Conservation (phyloP, 2,888 invertebrate species). For the Thecocarcelia acutangulata region DNA sequence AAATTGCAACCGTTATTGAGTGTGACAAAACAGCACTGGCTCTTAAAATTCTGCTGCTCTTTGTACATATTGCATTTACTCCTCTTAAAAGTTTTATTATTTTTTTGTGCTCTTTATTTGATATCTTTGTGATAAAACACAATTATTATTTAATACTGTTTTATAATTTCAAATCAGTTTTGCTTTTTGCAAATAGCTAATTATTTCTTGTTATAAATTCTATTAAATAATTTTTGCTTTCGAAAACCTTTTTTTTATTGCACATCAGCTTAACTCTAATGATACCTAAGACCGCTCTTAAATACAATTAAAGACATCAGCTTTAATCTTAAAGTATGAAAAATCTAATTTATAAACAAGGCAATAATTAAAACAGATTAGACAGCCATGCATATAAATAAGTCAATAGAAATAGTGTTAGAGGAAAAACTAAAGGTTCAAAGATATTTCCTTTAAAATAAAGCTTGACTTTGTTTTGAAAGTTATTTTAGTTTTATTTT, state of each 20-base stretch:
- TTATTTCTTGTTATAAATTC: slow-evolving; percentile 27
- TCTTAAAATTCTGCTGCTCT: slow-evolving; percentile 35
- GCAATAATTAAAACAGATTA: slow-evolving; percentile 13
- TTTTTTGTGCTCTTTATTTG: slow-evolving; percentile 4
- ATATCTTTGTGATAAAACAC: slow-evolving; percentile 14
- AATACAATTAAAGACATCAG: slow-evolving; percentile 27
- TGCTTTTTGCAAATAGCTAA: slow-evolving; percentile 6
- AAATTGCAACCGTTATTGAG: neutral
- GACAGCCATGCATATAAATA: neutral
- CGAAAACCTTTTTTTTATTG: slow-evolving; percentile 24
- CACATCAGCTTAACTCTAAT: slow-evolving; percentile 39
- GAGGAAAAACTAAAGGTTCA: neutral
- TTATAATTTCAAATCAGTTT: slow-evolving; percentile 23
- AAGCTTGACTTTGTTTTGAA: too few relatives aligned
- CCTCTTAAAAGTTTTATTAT: slow-evolving; percentile 27
- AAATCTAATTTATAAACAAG: neutral
- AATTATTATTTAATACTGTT: slow-evolving; percentile 33
- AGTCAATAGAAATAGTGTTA: neutral
- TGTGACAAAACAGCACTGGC: slow-evolving; percentile 2
- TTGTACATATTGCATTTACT: neutral
- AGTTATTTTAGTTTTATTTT: too few relatives aligned
- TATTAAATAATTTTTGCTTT: slow-evolving; percentile 30
- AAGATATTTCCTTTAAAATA: too few relatives aligned
- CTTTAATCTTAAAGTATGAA: slow-evolving; percentile 16
- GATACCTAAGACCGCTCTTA: slow-evolving; percentile 24